Evolutionary conservation across 2,113 vertebrate species (phyloP).

Genomic region (Tenebrosternarchus preto): DNA sequence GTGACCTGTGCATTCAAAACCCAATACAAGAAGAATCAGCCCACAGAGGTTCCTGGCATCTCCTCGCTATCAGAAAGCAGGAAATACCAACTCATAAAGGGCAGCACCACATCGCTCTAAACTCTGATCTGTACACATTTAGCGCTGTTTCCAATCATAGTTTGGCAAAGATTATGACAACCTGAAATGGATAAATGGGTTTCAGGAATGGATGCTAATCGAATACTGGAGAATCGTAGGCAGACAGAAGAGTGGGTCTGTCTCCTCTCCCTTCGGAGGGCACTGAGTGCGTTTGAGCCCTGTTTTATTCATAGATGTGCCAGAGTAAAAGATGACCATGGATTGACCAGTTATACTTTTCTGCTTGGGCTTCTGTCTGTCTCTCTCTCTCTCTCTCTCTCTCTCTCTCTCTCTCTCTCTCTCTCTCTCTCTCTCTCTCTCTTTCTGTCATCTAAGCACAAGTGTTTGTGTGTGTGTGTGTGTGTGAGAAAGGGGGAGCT

Average conservation of each 20-base stretch:
- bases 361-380: not conserved
- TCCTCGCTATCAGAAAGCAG: not conserved
- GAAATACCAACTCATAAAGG: not conserved
- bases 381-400: conserved; percentile 18
- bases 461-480: not conserved
- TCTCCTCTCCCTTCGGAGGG: not conserved
- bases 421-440: not conserved
- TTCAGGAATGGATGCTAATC: conserved; percentile 21
- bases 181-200: conserved; percentile 9
- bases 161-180: conserved; percentile 6
- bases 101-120: not conserved
- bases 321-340: not conserved
- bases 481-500: conserved; percentile 2
- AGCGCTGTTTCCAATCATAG: not conserved
- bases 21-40: not conserved
- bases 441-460: not conserved
- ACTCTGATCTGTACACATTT: not conserved
- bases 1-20: not conserved
- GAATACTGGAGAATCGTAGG: not conserved
- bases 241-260: not conserved
- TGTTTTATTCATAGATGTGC: conserved; percentile 39
- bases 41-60: not conserved
- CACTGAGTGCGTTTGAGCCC: conserved; percentile 28
- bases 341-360: not conserved
- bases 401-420: conserved; percentile 14